These are phyloP conservation scores for Notospermus geniculatus DNA, from an alignment of 1,140 invertebrate genomes.

Conservation along the genomic window DNA sequence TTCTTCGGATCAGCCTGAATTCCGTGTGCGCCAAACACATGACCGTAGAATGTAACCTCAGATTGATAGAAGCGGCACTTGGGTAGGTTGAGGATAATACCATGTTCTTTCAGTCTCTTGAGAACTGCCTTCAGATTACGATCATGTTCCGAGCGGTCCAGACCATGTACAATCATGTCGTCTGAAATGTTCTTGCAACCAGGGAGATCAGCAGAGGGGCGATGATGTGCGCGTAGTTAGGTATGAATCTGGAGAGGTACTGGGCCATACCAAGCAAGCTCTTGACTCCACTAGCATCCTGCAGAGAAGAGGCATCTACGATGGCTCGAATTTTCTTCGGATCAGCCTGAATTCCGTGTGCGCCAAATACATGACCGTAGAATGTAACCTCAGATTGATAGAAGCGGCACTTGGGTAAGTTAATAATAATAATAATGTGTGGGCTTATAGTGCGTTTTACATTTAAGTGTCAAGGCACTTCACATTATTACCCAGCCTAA, in stretches of 20 bases:
- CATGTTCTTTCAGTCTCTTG: neutral
- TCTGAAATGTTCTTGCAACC: neutral
- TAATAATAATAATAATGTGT: too few relatives aligned
- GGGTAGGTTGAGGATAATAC: neutral
- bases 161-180: neutral
- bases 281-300: too few relatives aligned
- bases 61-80: neutral
- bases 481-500: too few relatives aligned
- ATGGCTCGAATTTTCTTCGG: too few relatives aligned
- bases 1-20: too few relatives aligned
- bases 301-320: too few relatives aligned
- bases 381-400: neutral
- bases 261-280: too few relatives aligned
- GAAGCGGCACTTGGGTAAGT: neutral
- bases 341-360: too few relatives aligned
- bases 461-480: too few relatives aligned
- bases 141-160: neutral
- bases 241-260: conserved; percentile 16
- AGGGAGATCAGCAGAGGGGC: neutral
- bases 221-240: conserved; percentile 14
- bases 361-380: neutral
- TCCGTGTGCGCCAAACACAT: neutral
- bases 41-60: neutral
- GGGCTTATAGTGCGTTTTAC: too few relatives aligned
- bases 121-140: neutral